Conservation (phyloP, 1,140 invertebrate genomes). For the Capitella teleta region DNA sequence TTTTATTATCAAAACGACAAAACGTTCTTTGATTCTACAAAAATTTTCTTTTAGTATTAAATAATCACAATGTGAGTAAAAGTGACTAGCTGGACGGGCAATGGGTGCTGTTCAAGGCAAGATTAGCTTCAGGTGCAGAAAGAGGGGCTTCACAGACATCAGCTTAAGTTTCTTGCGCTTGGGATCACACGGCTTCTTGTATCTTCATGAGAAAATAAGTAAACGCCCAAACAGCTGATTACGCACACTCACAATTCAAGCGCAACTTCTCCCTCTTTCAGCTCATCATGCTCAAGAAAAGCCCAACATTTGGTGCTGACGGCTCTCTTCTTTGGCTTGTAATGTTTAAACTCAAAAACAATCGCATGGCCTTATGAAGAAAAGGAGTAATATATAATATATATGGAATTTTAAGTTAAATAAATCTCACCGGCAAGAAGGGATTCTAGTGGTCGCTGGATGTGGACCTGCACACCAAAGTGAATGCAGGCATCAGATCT, state of each 20-base stretch:
- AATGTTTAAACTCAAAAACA: conserved; percentile 39
- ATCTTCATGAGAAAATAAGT: conserved; percentile 19
- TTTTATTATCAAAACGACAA: too few relatives aligned
- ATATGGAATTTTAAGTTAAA: too few relatives aligned
- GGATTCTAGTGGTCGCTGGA: conserved; percentile 29
- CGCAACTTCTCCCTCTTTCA: conserved; percentile 27
- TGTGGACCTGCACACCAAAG: conserved; percentile 29
- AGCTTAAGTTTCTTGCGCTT: conserved; percentile 25
- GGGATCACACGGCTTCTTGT: conserved; percentile 33
- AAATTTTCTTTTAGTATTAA: too few relatives aligned
- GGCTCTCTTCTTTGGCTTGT: conserved; percentile 29
- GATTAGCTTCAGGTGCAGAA: conserved; percentile 21
- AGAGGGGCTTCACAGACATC: conserved; percentile 32
- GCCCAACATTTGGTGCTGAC: conserved; percentile 33
- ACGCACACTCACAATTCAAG: conserved; percentile 25
- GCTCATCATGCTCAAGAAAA: conserved; percentile 33
- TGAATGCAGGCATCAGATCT: conserved; percentile 24
- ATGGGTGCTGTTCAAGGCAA: too few relatives aligned
- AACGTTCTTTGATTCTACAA: too few relatives aligned
- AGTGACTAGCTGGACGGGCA: too few relatives aligned
- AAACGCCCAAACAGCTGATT: not conserved
- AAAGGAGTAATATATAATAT: too few relatives aligned
- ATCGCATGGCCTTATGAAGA: conserved; percentile 14
- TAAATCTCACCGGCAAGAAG: conserved; percentile 30
- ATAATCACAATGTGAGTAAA: too few relatives aligned